A percentile compares a stretch with the other conserved stretches of the same genome.
Evolutionary conservation across 2,113 vertebrate genomes (phyloP).

Genomic region (Micronycteris hirsuta): DNA sequence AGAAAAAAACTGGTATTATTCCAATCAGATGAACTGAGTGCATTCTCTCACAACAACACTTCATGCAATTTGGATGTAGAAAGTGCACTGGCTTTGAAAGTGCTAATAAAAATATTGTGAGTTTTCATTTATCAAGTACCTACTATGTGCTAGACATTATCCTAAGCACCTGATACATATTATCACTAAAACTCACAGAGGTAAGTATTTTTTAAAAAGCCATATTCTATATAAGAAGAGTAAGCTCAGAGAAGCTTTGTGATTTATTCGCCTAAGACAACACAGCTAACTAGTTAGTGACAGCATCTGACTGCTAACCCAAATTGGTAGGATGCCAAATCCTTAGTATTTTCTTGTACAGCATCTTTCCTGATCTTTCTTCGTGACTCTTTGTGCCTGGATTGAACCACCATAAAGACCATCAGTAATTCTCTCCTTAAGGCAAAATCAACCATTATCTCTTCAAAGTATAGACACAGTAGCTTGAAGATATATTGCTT

Average conservation of each 20-base stretch:
- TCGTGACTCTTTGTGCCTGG: background rate
- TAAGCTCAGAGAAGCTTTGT: background rate
- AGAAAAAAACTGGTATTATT: background rate
- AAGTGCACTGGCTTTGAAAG: background rate
- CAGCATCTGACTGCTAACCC: background rate
- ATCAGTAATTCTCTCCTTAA: background rate
- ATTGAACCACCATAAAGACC: background rate
- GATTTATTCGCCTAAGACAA: background rate
- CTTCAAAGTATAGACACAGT: background rate
- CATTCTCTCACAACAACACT: background rate
- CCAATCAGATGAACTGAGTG: background rate
- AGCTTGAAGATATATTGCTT: background rate
- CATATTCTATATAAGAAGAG: background rate
- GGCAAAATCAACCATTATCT: background rate
- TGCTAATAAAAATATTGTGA: background rate
- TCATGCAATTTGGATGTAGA: background rate
- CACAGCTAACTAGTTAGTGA: background rate
- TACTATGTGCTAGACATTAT: background rate
- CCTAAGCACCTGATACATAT: background rate
- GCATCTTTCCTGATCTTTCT: background rate
- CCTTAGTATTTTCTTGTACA: background rate
- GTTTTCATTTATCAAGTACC: background rate
- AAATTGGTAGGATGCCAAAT: background rate
- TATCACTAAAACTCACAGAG: background rate
- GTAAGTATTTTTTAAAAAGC: background rate